phyloP scores from a whole-genome alignment of 2,113 vertebrate species.

The Typhlomys cinereus region DNA sequence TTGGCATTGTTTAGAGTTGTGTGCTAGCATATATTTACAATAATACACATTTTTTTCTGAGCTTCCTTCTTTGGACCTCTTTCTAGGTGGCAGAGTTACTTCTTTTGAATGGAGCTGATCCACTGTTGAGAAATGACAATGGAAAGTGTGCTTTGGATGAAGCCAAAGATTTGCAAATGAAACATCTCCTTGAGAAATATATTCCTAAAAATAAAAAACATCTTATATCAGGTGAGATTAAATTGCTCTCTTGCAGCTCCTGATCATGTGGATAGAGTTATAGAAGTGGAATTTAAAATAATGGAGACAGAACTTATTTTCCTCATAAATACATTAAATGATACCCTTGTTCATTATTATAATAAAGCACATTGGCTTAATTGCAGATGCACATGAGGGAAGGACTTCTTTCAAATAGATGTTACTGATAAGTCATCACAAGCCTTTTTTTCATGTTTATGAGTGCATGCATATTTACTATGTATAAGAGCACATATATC shows the following conservation, averaged over 20 bases:
- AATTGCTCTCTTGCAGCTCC: not conserved
- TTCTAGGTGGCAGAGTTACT: constrained; percentile 83
- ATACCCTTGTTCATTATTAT: not conserved
- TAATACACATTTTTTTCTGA: not conserved
- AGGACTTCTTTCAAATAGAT: too few species aligned
- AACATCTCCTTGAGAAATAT: constrained; percentile 78
- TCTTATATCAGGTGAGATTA: constrained; percentile 78
- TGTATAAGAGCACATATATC: too few species aligned
- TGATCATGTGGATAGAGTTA: not conserved
- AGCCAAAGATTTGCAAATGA: constrained; percentile 69
- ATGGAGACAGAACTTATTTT: constrained; percentile 31
- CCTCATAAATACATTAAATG: not conserved
- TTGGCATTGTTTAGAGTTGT: constrained; percentile 18
- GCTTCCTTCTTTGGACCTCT: constrained; percentile 44
- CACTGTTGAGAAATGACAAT: constrained; percentile 77
- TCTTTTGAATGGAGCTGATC: constrained; percentile 84
- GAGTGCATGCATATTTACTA: too few species aligned
- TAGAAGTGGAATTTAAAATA: constrained; percentile 44
- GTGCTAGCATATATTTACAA: not conserved
- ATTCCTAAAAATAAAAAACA: constrained; percentile 11
- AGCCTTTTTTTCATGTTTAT: too few species aligned
- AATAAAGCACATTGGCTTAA: not conserved
- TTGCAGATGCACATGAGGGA: not conserved
- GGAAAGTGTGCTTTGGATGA: constrained; percentile 83
- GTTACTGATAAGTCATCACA: too few species aligned